Conservation (phyloP, 2,797 vertebrate species). For the Pseudomugil tenellus region DNA sequence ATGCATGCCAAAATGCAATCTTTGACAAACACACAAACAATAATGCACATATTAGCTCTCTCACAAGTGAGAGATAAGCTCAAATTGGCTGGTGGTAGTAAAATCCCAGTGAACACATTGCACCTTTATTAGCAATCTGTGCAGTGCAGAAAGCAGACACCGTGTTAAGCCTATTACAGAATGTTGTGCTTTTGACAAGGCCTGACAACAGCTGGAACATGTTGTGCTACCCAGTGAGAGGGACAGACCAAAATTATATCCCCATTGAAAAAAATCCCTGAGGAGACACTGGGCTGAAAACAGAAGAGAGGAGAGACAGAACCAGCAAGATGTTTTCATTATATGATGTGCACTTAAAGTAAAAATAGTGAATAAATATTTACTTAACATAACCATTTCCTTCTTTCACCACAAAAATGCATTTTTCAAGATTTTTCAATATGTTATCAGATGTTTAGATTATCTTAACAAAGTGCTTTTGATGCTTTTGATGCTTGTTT, state of each 20-base stretch:
- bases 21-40: conserved; percentile 26
- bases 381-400: no score
- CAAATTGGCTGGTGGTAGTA: conserved; percentile 55
- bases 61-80: conserved; percentile 49
- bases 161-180: conserved; percentile 72
- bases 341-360: no score
- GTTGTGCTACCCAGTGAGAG: conserved; percentile 38
- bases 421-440: no score
- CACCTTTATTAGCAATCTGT: conserved; percentile 77
- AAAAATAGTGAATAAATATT: no score
- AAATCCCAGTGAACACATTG: conserved; percentile 67
- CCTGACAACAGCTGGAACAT: conserved; percentile 70
- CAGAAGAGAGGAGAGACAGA: conserved; percentile 14
- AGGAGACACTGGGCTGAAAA: conserved; percentile 12
- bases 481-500: no score
- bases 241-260: conserved; percentile 54
- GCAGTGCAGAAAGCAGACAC: conserved; percentile 56
- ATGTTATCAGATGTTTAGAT: no score
- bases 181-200: conserved; percentile 68
- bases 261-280: conserved; percentile 29
- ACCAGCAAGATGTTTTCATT: conserved; percentile 11
- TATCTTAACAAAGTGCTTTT: neutral
- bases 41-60: conserved; percentile 16
- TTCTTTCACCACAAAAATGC: neutral
- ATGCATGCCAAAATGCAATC: conserved; percentile 32